Evolutionary conservation across 2,797 vertebrate genomes (phyloP), one percentile per base, ranked within the genome.

Genomic region (Alosa sapidissima): DNA sequence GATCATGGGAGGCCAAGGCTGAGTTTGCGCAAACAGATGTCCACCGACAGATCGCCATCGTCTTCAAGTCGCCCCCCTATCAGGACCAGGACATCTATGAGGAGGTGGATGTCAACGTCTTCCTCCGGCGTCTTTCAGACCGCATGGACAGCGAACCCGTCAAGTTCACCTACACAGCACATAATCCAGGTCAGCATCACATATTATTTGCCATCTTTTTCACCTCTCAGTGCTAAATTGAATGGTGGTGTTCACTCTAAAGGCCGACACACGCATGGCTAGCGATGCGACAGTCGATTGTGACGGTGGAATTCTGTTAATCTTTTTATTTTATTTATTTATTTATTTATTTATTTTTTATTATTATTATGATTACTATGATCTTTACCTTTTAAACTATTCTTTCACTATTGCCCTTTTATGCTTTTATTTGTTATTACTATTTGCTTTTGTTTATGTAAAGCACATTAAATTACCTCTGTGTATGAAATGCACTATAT

Each of bases 1-100:
- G 93, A 0, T 86, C 91, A 0, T 98, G 98, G 98, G 97, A 98
- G 84, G 97, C 96, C 0, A 96, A 96, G 52, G 97, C 96, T 0
- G 97, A 97, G 89, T 98, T 98, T 55, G 97, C 97, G 13, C 97
- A 98, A 91, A 97, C 97, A 0, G 98, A 99, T 0, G 97, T 99
- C 36, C 98, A 99, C 90, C 94, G 97, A 19, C 98, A 99, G 94
- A 97, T 98, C 0, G 97, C 97, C 88, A 97, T 99, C 0, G 97
- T 99, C 65, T 96, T 99, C 88, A 97, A 96, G 91, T 97, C 96
- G 0, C 97, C 97, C 0, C 96, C 97, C 0, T 98, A 97, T 78
- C 94, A 95, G 89, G 97, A 98, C 89, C 95, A 96, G 90, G 94
- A 97, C 88, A 92, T 98, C 72, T 68, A 19, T 0, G 95, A 96